Evolutionary conservation across 37 sponge, comb jelly and placozoan species (phyloP).

Genomic region (Hormiphora californensis): DNA sequence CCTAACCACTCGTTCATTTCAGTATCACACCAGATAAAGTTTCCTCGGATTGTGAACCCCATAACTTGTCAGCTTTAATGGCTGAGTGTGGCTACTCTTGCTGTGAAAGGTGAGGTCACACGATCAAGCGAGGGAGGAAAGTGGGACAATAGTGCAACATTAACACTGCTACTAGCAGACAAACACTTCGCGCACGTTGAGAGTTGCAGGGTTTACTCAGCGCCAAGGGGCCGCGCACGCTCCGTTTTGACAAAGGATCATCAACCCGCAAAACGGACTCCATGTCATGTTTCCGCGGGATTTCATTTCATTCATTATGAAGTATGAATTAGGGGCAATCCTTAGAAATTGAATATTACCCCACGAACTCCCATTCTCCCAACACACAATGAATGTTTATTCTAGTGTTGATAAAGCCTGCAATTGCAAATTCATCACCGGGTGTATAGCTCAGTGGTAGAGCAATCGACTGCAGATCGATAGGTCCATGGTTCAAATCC

Average conservation of each 20-base stretch:
- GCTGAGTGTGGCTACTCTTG: conserved; percentile 38
- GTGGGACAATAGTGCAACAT: neutral
- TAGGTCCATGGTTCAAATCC: conserved; percentile 96
- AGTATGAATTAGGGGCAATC: no score
- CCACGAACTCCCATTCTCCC: no score
- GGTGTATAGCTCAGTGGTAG: conserved; percentile 99
- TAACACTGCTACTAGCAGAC: neutral
- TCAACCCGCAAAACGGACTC: no score
- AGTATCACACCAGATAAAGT: neutral
- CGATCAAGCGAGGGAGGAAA: neutral
- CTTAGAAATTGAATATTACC: no score
- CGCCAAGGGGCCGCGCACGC: no score
- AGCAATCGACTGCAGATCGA: conserved; percentile 99
- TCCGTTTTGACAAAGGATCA: no score
- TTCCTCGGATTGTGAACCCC: conserved; percentile 7
- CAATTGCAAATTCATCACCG: conserved; percentile 1
- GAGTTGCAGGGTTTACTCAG: no score
- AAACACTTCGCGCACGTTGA: neutral
- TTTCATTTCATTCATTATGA: no score
- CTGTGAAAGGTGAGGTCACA: conserved; percentile 16
- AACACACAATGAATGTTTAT: conserved; percentile 34
- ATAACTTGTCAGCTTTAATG: conserved; percentile 22
- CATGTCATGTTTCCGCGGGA: no score
- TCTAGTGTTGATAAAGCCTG: conserved; percentile 3
- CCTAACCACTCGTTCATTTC: neutral